Conservation (phyloP, 1,140 invertebrate genomes). For the Diploscapter pachys region DNA sequence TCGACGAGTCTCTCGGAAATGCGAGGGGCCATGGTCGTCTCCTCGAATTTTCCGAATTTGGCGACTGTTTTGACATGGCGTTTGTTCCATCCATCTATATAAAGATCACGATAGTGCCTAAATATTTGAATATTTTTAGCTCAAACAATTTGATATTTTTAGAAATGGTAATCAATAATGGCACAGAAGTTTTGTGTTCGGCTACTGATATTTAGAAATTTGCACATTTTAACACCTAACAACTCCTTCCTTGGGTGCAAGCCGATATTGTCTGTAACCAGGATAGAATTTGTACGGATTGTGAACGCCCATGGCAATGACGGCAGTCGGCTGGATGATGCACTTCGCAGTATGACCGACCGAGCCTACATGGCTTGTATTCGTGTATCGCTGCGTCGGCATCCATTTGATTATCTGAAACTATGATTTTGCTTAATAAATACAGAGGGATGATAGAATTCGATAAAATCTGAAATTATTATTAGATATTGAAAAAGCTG, state of each 20-base stretch:
- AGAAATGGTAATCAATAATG: no score
- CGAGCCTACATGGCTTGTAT: constrained; percentile 1
- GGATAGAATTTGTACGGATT: constrained; percentile 3
- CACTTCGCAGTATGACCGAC: constrained; percentile 12
- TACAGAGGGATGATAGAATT: no score
- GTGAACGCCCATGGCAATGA: constrained; percentile 13
- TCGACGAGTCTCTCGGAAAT: not conserved
- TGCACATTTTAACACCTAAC: not conserved
- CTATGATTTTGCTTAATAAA: not conserved
- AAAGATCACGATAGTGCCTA: constrained; percentile 12
- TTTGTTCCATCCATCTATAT: constrained; percentile 16
- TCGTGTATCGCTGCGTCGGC: constrained; percentile 14
- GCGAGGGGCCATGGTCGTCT: not conserved
- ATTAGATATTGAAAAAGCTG: no score
- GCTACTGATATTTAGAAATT: no score
- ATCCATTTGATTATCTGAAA: constrained; percentile 13
- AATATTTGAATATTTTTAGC: no score
- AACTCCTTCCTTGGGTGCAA: constrained; percentile 11
- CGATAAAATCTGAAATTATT: no score
- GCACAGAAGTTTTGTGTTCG: no score
- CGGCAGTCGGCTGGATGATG: constrained; percentile 6
- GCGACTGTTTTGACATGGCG: constrained; percentile 7
- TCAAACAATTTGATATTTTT: no score
- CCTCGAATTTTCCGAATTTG: not conserved
- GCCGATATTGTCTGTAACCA: not conserved